Evolutionary conservation across 2,888 invertebrate genomes (phyloP).

Genomic region (Tribolium freemani): DNA sequence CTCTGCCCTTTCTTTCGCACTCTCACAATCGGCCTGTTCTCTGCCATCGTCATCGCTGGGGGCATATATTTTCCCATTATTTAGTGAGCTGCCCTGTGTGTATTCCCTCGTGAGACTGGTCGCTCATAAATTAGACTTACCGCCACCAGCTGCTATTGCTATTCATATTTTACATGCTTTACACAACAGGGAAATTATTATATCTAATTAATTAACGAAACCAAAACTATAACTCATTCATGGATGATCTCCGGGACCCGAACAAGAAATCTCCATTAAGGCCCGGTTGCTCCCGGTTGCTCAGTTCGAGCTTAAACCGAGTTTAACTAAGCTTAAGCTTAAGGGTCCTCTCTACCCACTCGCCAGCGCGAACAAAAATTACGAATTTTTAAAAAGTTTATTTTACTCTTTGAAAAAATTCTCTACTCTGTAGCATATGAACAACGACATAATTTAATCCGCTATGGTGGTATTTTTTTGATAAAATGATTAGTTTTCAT

Average conservation of each 20-base stretch:
- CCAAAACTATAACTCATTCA: constrained; percentile 38
- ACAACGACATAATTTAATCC: too few species aligned
- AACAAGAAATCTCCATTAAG: not conserved
- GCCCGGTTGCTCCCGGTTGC: too few species aligned
- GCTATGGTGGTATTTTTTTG: too few species aligned
- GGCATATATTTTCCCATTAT: constrained; percentile 48
- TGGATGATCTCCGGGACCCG: not conserved
- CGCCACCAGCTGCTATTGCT: constrained; percentile 56
- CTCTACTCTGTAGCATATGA: too few species aligned
- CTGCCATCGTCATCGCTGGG: constrained; percentile 23
- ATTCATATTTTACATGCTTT: constrained; percentile 58
- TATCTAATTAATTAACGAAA: constrained; percentile 56
- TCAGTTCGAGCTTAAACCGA: too few species aligned
- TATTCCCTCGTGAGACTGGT: constrained; percentile 47
- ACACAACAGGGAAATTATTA: constrained; percentile 57
- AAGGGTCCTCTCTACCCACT: too few species aligned
- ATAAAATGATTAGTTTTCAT: too few species aligned
- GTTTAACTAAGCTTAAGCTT: too few species aligned
- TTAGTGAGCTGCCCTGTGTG: constrained; percentile 44
- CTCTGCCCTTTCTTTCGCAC: constrained; percentile 1
- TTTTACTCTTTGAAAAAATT: too few species aligned
- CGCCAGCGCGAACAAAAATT: too few species aligned
- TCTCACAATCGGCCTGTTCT: not conserved
- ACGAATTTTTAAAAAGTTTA: too few species aligned
- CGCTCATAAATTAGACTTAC: constrained; percentile 56